phyloP scores from a whole-genome alignment of 2,113 vertebrate species.

The Elgaria multicarinata region DNA sequence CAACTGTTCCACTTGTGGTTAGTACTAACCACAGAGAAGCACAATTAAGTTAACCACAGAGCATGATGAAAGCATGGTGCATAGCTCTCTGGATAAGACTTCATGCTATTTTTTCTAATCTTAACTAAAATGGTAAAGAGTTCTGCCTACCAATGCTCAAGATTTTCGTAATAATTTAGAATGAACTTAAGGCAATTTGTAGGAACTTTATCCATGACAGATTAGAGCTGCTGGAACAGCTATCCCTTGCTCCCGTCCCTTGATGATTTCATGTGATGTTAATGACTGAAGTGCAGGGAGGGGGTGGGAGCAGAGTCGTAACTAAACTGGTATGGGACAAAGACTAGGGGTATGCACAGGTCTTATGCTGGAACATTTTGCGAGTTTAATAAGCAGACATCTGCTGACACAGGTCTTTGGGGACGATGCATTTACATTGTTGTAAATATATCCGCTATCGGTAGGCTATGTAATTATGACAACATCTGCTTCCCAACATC shows the following conservation, averaged over 20 bases:
- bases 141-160: background rate
- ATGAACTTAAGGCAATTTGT: background rate
- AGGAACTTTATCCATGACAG: background rate
- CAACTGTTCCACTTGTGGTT: no score
- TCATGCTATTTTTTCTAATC: background rate
- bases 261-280: background rate
- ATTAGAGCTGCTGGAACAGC: background rate
- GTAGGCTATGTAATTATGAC: background rate
- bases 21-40: no score
- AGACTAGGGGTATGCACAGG: background rate
- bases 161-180: background rate
- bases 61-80: background rate
- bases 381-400: background rate
- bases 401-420: background rate
- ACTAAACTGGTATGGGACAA: background rate
- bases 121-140: background rate
- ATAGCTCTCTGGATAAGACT: background rate
- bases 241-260: no score
- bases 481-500: constrained; percentile 11
- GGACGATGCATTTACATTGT: background rate
- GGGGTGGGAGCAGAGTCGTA: background rate
- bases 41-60: no score
- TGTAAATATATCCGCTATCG: constrained; percentile 7
- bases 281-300: background rate
- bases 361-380: background rate